Conservation (phyloP, 1,140 invertebrate species). For the Dinothrombium tinctorium region DNA sequence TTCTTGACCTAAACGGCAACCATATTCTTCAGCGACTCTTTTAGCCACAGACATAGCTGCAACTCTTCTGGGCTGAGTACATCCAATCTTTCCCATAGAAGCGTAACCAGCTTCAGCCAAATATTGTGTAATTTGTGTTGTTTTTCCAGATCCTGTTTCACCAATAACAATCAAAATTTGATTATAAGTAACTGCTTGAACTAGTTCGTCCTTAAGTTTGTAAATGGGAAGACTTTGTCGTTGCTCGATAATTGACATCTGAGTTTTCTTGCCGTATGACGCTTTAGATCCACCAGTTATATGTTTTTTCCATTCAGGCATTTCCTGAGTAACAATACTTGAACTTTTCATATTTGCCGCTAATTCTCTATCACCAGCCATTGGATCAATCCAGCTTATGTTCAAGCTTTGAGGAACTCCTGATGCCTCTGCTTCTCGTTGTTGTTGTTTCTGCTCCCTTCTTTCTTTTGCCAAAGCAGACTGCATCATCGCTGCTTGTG, state of each 20-base stretch:
- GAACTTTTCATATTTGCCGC: slow-evolving; percentile 57
- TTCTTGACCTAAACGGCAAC: slow-evolving; percentile 39
- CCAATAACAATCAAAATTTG: slow-evolving; percentile 92
- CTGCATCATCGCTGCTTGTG: slow-evolving; percentile 98
- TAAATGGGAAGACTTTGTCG: slow-evolving; percentile 74
- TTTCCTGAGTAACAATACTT: slow-evolving; percentile 48
- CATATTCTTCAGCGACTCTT: slow-evolving; percentile 44
- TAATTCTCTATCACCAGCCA: slow-evolving; percentile 40
- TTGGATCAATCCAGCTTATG: slow-evolving; percentile 85
- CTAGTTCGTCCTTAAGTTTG: slow-evolving; percentile 66
- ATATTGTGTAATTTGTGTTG: slow-evolving; percentile 96
- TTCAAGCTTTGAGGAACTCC: slow-evolving; percentile 52
- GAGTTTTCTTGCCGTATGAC: slow-evolving; percentile 94
- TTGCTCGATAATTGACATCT: slow-evolving; percentile 82
- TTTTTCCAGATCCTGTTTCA: slow-evolving; percentile 86
- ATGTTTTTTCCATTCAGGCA: slow-evolving; percentile 98
- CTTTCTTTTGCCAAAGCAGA: slow-evolving; percentile 89
- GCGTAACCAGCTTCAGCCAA: slow-evolving; percentile 51
- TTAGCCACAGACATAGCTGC: slow-evolving; percentile 53
- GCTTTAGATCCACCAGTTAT: slow-evolving; percentile 92
- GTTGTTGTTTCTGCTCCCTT: slow-evolving; percentile 71
- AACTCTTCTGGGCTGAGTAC: slow-evolving; percentile 50
- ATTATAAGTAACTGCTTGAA: slow-evolving; percentile 62
- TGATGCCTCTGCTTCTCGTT: slow-evolving; percentile 71
- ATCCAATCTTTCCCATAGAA: slow-evolving; percentile 41